A percentile compares a stretch with the other conserved stretches of the same genome.
These are phyloP conservation scores for Hipposideros armiger DNA, from an alignment of 2,113 vertebrate genomes.

Conservation along the genomic window DNA sequence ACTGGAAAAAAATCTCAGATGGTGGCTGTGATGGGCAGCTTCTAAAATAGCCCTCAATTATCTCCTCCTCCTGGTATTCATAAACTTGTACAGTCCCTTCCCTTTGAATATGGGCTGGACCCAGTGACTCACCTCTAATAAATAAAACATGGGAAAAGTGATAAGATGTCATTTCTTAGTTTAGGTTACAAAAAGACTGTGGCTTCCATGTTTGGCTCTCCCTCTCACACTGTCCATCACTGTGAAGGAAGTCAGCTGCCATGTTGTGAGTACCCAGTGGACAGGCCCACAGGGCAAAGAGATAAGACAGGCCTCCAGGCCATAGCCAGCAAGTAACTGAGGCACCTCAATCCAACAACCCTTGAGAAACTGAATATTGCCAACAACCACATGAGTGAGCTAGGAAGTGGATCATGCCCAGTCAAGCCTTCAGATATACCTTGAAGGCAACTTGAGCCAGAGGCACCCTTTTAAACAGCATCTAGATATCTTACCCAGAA, in stretches of 20 bases:
- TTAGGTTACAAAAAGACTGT: background rate
- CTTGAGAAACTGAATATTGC: background rate
- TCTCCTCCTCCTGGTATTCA: background rate
- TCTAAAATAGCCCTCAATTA: background rate
- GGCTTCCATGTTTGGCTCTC: background rate
- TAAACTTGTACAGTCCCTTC: background rate
- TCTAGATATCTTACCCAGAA: background rate
- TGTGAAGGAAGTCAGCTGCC: background rate
- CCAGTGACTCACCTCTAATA: background rate
- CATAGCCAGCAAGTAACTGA: background rate
- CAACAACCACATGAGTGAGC: background rate
- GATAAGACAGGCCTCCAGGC: background rate
- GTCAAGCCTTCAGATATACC: background rate
- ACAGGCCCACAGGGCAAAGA: background rate
- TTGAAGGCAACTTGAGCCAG: background rate
- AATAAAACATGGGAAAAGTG: background rate
- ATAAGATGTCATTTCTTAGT: background rate
- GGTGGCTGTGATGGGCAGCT: background rate
- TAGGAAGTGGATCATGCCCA: background rate
- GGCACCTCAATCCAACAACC: background rate
- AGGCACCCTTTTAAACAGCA: background rate
- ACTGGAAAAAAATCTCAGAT: background rate
- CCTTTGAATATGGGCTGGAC: background rate
- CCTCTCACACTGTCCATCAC: background rate
- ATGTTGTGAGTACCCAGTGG: background rate